Evolutionary conservation across 2,797 vertebrate species (phyloP), one percentile per base, ranked within the genome.

Genomic region (Gorsachius magnificus): DNA sequence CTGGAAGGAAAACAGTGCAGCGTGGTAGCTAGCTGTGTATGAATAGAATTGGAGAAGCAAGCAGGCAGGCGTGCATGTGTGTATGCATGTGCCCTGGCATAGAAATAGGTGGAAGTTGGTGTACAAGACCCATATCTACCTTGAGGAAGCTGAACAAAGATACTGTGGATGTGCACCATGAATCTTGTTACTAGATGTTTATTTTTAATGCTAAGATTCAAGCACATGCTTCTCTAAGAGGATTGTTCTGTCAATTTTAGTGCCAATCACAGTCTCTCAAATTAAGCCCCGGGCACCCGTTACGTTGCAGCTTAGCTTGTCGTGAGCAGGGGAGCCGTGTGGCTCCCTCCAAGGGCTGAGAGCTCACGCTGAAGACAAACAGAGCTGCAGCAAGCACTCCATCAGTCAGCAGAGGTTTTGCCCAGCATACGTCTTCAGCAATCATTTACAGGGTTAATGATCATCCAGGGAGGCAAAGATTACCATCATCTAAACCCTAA

Each of bases 151-250:
- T 45, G 60, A 87, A 29, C 36, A 61, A 89, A 79, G 78, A 6
- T 70, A 63, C 41, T 28, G 45, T 19, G 33, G 71, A 36, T n/a
- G 11, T 24, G 80, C 36, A 63, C 26, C 9, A 8, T 11, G 38
- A 66, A 70, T 87, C 89, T 77, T 68, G 33, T 85, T 77, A 85
- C 64, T 68, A 35, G 46, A 38, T 65, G 64, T 80, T 92, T 93
- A 82, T 83, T 95, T 96, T 92, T 83, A 87, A 87, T 46, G 75
- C 83, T 48, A 45, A 83, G 64, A 64, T 95, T 83, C 79, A 60
- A 76, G 16, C 36, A 75, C 64, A 41, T 65, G 77, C 75, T 82
- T 28, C 68, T 77, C 24, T 83, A 92, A 81, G 75, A 94, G 60
- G 64, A 83, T 75, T 87, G 68, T 35, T 89, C 68, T 80, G 78